phyloP scores from a whole-genome alignment of 2,888 invertebrate species.

The Polyommatus iphigenia region DNA sequence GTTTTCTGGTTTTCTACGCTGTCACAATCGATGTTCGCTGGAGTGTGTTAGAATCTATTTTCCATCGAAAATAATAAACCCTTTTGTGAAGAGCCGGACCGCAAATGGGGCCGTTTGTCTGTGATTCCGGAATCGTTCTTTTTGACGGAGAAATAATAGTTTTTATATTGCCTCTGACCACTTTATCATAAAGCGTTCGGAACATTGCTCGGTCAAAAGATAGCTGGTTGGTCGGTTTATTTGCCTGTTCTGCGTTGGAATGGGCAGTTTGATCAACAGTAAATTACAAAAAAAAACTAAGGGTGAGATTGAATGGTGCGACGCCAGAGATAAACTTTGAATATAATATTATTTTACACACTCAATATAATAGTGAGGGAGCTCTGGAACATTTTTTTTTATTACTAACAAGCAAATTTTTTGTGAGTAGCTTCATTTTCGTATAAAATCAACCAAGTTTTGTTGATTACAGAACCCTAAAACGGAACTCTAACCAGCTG shows the following conservation, averaged over 20 bases:
- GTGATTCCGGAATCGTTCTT: conserved; percentile 8
- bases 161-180: conserved; percentile 11
- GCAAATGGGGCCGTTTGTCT: not conserved
- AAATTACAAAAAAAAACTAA: no score
- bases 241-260: not conserved
- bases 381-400: no score
- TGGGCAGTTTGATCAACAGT: no score
- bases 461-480: no score
- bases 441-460: no score
- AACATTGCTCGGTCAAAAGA: not conserved
- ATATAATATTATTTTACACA: no score
- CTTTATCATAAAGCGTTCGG: not conserved
- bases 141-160: not conserved
- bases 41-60: not conserved
- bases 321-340: no score
- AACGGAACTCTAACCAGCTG: no score
- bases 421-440: no score
- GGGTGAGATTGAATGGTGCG: no score
- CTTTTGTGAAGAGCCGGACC: not conserved
- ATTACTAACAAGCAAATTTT: no score
- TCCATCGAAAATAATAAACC: conserved; percentile 3
- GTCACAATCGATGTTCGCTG: not conserved
- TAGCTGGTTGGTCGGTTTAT: not conserved
- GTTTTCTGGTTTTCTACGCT: not conserved
- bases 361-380: no score